A percentile compares a stretch with the other conserved stretches of the same genome.
These are phyloP conservation scores for Pampusana beccarii DNA, from an alignment of 2,113 vertebrate species.

Conservation along the genomic window DNA sequence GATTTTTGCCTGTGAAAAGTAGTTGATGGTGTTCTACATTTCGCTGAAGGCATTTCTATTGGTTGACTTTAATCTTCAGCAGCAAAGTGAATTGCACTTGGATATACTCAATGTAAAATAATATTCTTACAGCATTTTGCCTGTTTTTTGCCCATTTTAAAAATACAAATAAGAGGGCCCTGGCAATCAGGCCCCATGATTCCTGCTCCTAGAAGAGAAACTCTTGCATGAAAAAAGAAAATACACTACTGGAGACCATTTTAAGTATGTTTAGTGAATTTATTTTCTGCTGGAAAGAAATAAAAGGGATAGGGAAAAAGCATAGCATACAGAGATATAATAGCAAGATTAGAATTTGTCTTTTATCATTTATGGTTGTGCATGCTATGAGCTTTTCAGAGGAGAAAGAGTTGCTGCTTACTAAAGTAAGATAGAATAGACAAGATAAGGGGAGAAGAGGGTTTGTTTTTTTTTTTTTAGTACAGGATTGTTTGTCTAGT, in stretches of 20 bases:
- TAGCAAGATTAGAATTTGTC: not conserved
- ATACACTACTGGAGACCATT: not conserved
- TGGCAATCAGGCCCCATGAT: not conserved
- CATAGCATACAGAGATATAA: not conserved
- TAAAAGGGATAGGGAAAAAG: not conserved
- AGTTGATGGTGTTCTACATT: not conserved
- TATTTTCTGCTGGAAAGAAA: slow-evolving; percentile 36
- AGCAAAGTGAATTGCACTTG: not conserved
- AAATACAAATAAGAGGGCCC: not conserved
- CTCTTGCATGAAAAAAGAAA: not conserved
- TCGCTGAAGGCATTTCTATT: not conserved
- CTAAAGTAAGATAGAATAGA: not conserved
- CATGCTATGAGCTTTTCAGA: not conserved
- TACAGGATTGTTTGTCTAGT: not conserved
- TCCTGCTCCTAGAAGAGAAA: not conserved
- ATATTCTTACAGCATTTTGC: not conserved
- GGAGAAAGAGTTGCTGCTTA: not conserved
- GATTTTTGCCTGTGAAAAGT: not conserved
- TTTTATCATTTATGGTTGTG: not conserved
- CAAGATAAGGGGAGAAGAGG: not conserved
- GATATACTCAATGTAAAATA: not conserved
- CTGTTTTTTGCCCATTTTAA: not conserved
- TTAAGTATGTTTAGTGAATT: slow-evolving; percentile 8
- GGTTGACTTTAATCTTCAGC: not conserved
- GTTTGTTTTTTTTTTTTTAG: not conserved